These are phyloP conservation scores for Laodelphax striatellus DNA, from an alignment of 1,140 invertebrate species.

Conservation along the genomic window DNA sequence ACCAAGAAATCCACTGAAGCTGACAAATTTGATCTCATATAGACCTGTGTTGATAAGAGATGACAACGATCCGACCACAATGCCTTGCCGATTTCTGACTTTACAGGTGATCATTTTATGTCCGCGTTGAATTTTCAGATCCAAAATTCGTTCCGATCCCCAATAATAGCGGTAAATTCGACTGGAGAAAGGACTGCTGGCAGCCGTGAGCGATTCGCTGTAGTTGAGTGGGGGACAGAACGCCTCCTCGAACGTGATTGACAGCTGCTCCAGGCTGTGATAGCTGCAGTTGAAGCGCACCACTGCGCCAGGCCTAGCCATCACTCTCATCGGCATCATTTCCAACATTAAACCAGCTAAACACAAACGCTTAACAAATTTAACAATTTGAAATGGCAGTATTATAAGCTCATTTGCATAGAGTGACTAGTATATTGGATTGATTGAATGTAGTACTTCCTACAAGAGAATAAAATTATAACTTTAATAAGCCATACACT, in stretches of 20 bases:
- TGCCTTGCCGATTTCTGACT: conserved; percentile 25
- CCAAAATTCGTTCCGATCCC: conserved; percentile 19
- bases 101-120: conserved; percentile 27
- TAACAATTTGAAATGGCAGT: too few species aligned
- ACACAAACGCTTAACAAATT: too few species aligned
- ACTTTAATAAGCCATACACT: too few species aligned
- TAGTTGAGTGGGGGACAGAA: conserved; percentile 1
- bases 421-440: too few species aligned
- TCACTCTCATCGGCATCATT: conserved; percentile 35
- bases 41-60: conserved; percentile 27
- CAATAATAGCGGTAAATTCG: conserved; percentile 7
- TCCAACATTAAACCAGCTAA: conserved; percentile 36
- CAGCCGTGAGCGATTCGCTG: background rate
- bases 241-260: conserved; percentile 33
- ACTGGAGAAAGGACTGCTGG: background rate
- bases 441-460: too few species aligned
- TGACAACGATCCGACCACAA: conserved; percentile 27
- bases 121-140: conserved; percentile 25
- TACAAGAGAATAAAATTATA: too few species aligned
- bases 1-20: background rate
- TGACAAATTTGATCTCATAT: conserved; percentile 8
- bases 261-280: conserved; percentile 30
- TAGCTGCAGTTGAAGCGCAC: conserved; percentile 40
- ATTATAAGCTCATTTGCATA: too few species aligned
- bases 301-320: conserved; percentile 27